phyloP scores from a whole-genome alignment of 2,113 vertebrate species.

The Corythornis vintsioides region DNA sequence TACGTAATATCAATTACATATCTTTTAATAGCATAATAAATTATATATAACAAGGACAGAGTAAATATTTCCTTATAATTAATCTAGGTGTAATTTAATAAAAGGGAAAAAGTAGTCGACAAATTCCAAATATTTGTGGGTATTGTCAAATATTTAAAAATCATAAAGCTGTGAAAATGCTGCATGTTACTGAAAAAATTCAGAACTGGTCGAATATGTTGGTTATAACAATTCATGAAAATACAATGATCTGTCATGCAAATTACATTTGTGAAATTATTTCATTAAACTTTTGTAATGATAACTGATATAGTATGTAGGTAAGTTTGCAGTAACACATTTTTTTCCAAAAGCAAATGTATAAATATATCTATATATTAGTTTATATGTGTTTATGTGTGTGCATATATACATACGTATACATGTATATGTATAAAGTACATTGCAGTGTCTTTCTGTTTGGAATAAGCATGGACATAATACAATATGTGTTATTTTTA shows the following conservation, averaged over 20 bases:
- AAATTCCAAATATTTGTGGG: background rate
- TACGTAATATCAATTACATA: background rate
- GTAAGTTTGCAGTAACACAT: background rate
- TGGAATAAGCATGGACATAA: background rate
- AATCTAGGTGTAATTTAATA: background rate
- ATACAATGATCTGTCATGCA: background rate
- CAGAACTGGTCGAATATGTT: background rate
- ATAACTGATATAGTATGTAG: background rate
- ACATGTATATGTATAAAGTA: background rate
- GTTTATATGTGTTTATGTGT: too few relatives aligned
- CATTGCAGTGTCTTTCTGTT: background rate
- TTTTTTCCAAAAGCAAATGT: background rate
- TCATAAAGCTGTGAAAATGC: background rate
- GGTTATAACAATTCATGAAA: background rate
- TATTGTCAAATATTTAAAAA: background rate
- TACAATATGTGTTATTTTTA: background rate
- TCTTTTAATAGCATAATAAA: background rate
- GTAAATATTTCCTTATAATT: background rate
- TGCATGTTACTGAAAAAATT: background rate
- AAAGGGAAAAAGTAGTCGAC: background rate
- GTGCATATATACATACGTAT: too few relatives aligned
- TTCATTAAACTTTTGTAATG: background rate
- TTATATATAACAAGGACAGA: background rate
- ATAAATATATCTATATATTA: too few relatives aligned
- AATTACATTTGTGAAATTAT: background rate